Conservation (phyloP, 2,888 invertebrate species). For the Salticus scenicus region DNA sequence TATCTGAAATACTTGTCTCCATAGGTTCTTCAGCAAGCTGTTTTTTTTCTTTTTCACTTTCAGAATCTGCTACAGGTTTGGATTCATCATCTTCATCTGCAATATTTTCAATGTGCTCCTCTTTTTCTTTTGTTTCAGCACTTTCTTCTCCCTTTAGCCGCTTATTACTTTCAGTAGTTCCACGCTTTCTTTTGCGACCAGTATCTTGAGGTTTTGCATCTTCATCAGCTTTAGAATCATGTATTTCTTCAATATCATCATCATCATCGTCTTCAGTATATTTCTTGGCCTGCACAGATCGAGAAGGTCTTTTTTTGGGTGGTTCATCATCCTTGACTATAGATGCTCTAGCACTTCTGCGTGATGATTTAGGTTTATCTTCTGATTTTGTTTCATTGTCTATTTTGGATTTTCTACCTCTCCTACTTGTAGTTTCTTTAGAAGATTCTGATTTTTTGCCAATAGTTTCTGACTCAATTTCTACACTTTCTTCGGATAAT, state of each 20-base stretch:
- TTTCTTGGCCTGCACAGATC: slow-evolving; percentile 43
- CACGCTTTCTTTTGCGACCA: slow-evolving; percentile 48
- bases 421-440: slow-evolving; percentile 12
- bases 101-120: not conserved
- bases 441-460: not conserved
- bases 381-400: slow-evolving; percentile 22
- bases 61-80: not conserved
- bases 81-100: slow-evolving; percentile 13
- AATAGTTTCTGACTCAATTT: slow-evolving; percentile 12
- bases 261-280: slow-evolving; percentile 55
- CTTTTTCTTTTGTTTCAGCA: not conserved
- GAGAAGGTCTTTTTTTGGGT: slow-evolving; percentile 48
- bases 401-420: slow-evolving; percentile 37
- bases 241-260: slow-evolving; percentile 48
- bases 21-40: slow-evolving; percentile 49
- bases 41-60: slow-evolving; percentile 1
- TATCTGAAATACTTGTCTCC: slow-evolving; percentile 33
- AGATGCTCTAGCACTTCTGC: slow-evolving; percentile 23
- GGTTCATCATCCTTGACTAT: slow-evolving; percentile 56
- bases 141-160: slow-evolving; percentile 6
- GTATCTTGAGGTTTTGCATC: slow-evolving; percentile 11
- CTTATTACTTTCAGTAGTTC: slow-evolving; percentile 32
- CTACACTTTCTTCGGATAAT: slow-evolving; percentile 34
- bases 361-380: slow-evolving; percentile 30
- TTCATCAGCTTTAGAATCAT: slow-evolving; percentile 41